phyloP scores from a whole-genome alignment of 2,797 vertebrate genomes.

The Oophaga sylvatica region DNA sequence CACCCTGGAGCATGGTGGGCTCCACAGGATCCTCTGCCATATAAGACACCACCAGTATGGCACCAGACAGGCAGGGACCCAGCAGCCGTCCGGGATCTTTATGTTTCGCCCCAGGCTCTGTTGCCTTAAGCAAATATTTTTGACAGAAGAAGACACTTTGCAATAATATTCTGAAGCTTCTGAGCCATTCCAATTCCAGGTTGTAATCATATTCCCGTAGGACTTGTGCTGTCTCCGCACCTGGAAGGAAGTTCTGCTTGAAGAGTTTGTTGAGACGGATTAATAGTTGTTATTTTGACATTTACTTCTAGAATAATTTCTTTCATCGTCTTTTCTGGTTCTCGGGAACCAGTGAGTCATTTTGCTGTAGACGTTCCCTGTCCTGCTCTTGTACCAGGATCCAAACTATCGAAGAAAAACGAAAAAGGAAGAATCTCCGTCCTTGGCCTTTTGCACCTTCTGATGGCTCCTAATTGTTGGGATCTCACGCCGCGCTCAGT shows the following conservation, averaged over 20 bases:
- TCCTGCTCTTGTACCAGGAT: neutral
- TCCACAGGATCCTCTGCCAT: neutral
- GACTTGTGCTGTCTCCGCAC: neutral
- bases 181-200: neutral
- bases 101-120: neutral
- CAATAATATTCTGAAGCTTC: conserved; percentile 4
- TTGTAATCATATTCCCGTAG: neutral
- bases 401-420: neutral
- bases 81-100: neutral
- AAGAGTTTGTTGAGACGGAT: conserved; percentile 11
- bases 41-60: neutral
- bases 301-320: conserved; percentile 15
- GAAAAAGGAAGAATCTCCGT: neutral
- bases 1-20: neutral
- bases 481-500: neutral
- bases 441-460: neutral
- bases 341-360: neutral
- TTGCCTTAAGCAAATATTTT: neutral
- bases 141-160: neutral
- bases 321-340: neutral
- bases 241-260: conserved; percentile 8
- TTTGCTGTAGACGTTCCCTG: neutral
- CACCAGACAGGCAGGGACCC: neutral
- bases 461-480: neutral
- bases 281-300: conserved; percentile 27